phyloP scores from a whole-genome alignment of 2,113 vertebrate genomes.

The Arenaria interpres region DNA sequence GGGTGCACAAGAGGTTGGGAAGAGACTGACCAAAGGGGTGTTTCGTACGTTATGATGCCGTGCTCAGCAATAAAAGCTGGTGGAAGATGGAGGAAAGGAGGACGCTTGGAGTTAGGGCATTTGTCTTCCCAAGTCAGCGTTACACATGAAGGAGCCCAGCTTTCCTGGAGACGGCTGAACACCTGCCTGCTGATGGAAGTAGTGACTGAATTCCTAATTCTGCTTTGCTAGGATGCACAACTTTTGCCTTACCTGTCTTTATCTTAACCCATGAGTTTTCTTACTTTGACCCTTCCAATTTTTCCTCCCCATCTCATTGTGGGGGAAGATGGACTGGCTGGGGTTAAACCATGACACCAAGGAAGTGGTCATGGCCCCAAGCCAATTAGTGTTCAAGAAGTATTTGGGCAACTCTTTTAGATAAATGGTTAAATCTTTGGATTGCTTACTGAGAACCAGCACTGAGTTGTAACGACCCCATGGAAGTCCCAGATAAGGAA shows the following conservation, averaged over 20 bases:
- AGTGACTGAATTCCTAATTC: neutral
- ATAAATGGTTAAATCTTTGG: neutral
- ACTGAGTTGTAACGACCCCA: neutral
- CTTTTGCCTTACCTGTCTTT: neutral
- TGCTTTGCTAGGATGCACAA: rapidly evolving
- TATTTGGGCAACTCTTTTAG: neutral
- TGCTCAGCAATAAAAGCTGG: neutral
- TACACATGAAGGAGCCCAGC: rapidly evolving
- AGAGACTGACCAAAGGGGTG: neutral
- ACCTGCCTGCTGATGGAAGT: rapidly evolving
- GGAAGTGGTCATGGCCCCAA: neutral
- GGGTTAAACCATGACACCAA: neutral
- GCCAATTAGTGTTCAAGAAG: neutral
- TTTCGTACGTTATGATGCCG: rapidly evolving
- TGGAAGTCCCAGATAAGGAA: neutral
- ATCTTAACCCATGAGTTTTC: neutral
- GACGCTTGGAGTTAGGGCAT: rapidly evolving
- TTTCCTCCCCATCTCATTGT: neutral
- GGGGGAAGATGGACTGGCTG: neutral
- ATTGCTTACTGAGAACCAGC: neutral
- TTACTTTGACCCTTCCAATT: neutral
- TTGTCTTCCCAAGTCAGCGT: neutral
- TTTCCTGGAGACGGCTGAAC: neutral
- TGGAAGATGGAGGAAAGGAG: neutral
- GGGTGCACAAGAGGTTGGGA: neutral